phyloP scores from a whole-genome alignment of 2,113 vertebrate genomes.

The Alligator mississippiensis region DNA sequence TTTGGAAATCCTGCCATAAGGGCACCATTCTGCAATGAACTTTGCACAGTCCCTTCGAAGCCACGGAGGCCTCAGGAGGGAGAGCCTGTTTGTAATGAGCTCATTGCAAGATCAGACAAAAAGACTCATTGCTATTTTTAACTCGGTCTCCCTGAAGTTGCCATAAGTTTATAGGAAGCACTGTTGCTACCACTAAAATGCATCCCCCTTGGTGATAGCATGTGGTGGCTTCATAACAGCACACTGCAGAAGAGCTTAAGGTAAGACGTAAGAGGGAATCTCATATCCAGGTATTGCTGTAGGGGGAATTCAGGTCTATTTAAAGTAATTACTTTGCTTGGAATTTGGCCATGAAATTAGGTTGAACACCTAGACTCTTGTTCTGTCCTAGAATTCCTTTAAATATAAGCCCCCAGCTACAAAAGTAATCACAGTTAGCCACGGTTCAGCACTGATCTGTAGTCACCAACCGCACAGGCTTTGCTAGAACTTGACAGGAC shows the following conservation, averaged over 20 bases:
- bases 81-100: not conserved
- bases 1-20: too few species aligned
- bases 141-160: not conserved
- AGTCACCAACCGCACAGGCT: not conserved
- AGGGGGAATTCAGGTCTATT: too few species aligned
- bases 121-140: not conserved
- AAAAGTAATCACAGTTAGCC: fast-evolving
- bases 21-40: not conserved
- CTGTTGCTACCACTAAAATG: fast-evolving
- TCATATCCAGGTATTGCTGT: not conserved
- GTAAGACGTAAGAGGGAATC: not conserved
- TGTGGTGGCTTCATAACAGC: fast-evolving
- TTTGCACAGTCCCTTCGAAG: not conserved
- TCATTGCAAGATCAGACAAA: not conserved
- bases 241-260: not conserved
- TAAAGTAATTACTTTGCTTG: not conserved
- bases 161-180: not conserved
- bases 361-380: too few species aligned
- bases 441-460: not conserved
- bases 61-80: not conserved
- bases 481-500: too few species aligned
- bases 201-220: fast-evolving
- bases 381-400: fast-evolving
- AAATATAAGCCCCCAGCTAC: not conserved
- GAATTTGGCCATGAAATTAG: not conserved